Evolutionary conservation across 2,797 vertebrate species (phyloP).

Genomic region (Enteromius fasciolatus): DNA sequence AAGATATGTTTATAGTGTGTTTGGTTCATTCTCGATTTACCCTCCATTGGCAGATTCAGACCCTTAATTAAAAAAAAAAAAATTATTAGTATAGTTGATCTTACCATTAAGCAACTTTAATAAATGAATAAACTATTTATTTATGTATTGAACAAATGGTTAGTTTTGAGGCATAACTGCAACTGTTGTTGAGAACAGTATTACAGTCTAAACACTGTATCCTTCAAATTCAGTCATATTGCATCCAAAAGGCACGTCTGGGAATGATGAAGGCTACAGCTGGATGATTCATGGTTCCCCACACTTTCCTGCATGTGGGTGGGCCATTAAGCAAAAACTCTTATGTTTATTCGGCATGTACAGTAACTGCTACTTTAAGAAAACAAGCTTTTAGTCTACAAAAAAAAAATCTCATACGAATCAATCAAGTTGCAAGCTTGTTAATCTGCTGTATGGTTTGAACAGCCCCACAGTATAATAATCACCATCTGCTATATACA

Average conservation of each 20-base stretch:
- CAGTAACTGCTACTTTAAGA: conserved; percentile 45
- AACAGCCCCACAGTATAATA: conserved; percentile 35
- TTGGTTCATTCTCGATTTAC: neutral
- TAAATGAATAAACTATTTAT: neutral
- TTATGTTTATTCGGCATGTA: conserved; percentile 43
- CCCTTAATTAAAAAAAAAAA: neutral
- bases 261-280: conserved; percentile 36
- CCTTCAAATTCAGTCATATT: neutral
- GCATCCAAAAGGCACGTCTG: conserved; percentile 46
- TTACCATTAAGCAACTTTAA: neutral
- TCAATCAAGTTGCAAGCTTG: conserved; percentile 67
- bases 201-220: neutral
- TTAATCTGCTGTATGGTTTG: conserved; percentile 37
- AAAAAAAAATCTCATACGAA: conserved; percentile 52
- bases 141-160: neutral
- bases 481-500: conserved; percentile 22
- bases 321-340: conserved; percentile 66
- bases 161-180: neutral
- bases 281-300: conserved; percentile 68
- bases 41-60: neutral
- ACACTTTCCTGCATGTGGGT: conserved; percentile 62
- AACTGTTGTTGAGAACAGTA: neutral
- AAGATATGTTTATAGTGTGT: neutral
- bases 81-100: neutral
- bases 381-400: conserved; percentile 32